Conservation (phyloP, 2,888 invertebrate species). For the Molorchus minor region DNA sequence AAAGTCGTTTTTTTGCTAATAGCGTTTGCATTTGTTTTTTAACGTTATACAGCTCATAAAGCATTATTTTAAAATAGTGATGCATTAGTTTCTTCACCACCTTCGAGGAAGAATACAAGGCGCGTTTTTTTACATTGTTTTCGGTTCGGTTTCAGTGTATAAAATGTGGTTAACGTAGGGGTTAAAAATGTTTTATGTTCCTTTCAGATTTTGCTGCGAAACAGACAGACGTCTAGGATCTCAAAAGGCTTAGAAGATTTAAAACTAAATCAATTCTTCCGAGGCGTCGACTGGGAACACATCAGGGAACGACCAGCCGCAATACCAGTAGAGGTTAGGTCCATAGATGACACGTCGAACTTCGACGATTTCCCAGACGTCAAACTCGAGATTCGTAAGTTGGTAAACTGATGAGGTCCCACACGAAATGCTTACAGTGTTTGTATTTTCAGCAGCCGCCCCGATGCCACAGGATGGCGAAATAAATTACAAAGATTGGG, state of each 20-base stretch:
- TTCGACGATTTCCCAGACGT: slow-evolving; percentile 99
- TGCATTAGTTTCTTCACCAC: too few species aligned
- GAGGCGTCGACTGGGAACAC: slow-evolving; percentile 98
- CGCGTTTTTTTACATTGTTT: too few species aligned
- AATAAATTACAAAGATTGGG: slow-evolving; percentile 97
- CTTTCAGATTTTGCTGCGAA: slow-evolving; percentile 91
- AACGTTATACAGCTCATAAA: too few species aligned
- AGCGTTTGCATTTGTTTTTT: too few species aligned
- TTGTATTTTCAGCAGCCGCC: slow-evolving; percentile 75
- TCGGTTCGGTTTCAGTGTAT: too few species aligned
- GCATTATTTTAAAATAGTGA: too few species aligned
- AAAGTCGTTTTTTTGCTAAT: too few species aligned
- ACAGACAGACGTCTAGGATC: slow-evolving; percentile 91
- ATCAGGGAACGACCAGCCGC: slow-evolving; percentile 98
- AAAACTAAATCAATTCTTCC: slow-evolving; percentile 92
- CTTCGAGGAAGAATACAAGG: too few species aligned
- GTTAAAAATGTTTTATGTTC: slow-evolving; percentile 12
- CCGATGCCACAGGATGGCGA: slow-evolving; percentile 91
- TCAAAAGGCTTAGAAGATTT: slow-evolving; percentile 94
- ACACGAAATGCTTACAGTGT: neutral
- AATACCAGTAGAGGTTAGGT: slow-evolving; percentile 96
- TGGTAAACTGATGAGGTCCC: neutral
- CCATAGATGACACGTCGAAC: slow-evolving; percentile 99
- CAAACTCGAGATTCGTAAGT: slow-evolving; percentile 97
- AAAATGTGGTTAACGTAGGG: neutral